Base-by-base conservation (phyloP, 2,888 invertebrate genomes). In the Ptychoptera albimana region DNA sequence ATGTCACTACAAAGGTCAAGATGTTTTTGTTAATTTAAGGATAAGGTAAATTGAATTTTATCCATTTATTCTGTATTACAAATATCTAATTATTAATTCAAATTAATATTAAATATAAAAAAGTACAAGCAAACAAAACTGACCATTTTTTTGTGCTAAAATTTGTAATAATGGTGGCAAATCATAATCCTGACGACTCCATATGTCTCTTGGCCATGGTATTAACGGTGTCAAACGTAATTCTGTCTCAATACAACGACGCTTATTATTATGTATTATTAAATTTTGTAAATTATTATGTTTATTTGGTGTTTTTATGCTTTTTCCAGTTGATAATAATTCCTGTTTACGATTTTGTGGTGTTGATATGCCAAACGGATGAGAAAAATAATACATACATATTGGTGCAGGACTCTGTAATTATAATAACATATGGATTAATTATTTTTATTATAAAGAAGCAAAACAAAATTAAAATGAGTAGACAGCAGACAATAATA, bases 301-400 rank as follows among this genome's bases (percentile, higher is more conserved):
- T 5, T 23, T 23, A 23, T 23, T 23, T 37, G 31, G 15, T 11
- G 7, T 31, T 41, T 30, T 35, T 30, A 30, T n/a, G 30, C 9
- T 32, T 12, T 37, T 30, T 16, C 41, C 15, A 39, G 38, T 10
- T 23, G 15, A 16, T 36, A 38, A 35, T 34, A 34, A 32, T 13
- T 29, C 14, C 32, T 46, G 31, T 46, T 45, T 39, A 39, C 39
- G 68, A 40, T 70, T 67, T 57, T 67, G 67, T 44, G 71, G 67
- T 3, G 70, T 70, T 51, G 70, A 61, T 55, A 73, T 70, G 48
- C 69, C 71, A 58, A 72, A 71, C 44, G 72, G 72, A 53, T 71
- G 70, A 49, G 70, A 67, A 63, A 72, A 72, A 62, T 72, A 72
- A 59, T 70, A 72, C 55, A 72, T 55, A 54, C 72, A 71, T 55